Base-by-base conservation (phyloP, 2,797 vertebrate species). In the Pangasius djambal region DNA sequence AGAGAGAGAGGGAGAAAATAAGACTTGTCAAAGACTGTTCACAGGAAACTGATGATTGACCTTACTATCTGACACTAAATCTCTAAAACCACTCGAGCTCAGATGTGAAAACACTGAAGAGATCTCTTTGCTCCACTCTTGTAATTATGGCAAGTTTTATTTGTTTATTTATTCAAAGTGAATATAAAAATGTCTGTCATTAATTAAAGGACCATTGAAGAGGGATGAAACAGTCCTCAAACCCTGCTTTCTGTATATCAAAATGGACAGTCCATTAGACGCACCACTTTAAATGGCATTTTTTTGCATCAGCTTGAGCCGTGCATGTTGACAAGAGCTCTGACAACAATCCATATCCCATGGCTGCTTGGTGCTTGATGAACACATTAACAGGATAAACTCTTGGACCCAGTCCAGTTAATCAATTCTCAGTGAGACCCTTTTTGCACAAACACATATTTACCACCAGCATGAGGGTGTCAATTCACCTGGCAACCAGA, bases 381-480 rank as follows among this genome's bases (percentile, higher is more conserved):
- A 91, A 92, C 93, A 90, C 87, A 92, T 92, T 92, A 89, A 77
- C 87, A 77, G 82, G 94, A 93, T 94, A 94, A 92, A 91, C 79
- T 85, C 5, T 77, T 95, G 95, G 95, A 96, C 90, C 91, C 91
- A 87, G 90, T 95, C 95, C 95, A 96, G 92, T 90, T 93, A 92
- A 90, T 82, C 91, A 90, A 93, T 94, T 94, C 78, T 91, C 89
- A 91, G 91, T 85, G 90, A 91, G 88, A 90, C 85, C 82, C 84
- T 88, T 91, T 91, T 93, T 89, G 93, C 90, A 93, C 90, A 90
- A 90, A 92, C 91, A 88, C 89, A 90, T 84, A 85, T 87, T 89
- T 85, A 86, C 85, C 86, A 52, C 57, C 89, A 55, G 72, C 86
- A 85, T 40, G 8, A 85, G 85, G 86, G 72, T 89, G 83, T 88